Conservation (phyloP, 2,888 invertebrate genomes). For the Diaprepes abbreviatus region DNA sequence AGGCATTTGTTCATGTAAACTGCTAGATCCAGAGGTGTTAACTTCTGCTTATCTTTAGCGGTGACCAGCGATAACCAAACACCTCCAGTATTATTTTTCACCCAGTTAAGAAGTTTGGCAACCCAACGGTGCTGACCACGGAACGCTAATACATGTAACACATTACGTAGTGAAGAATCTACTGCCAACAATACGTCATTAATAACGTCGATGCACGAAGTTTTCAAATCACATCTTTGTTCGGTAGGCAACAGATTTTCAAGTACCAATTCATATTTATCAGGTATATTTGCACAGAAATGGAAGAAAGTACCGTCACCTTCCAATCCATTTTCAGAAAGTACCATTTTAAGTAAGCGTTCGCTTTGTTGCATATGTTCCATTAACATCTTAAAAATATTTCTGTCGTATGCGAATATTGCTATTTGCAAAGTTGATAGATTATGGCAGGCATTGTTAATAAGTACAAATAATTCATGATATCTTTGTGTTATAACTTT, state of each 20-base stretch:
- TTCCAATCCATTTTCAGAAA: constrained; percentile 5
- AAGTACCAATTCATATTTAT: neutral
- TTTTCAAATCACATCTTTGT: neutral
- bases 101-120: neutral
- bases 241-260: neutral
- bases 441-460: neutral
- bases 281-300: neutral
- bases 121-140: neutral
- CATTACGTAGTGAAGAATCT: neutral
- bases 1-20: neutral
- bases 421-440: neutral
- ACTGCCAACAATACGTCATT: constrained; percentile 2
- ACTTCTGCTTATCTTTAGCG: neutral
- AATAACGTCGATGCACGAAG: neutral
- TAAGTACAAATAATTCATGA: neutral
- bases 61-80: neutral
- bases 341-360: neutral
- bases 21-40: neutral
- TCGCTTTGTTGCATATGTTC: neutral
- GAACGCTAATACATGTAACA: neutral
- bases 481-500: constrained; percentile 1
- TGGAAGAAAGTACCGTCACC: neutral
- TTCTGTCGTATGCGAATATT: neutral
- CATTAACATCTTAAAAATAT: neutral
- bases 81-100: neutral